These are phyloP conservation scores for Aptenodytes forsteri DNA, from an alignment of 2,113 vertebrate species.

Conservation along the genomic window DNA sequence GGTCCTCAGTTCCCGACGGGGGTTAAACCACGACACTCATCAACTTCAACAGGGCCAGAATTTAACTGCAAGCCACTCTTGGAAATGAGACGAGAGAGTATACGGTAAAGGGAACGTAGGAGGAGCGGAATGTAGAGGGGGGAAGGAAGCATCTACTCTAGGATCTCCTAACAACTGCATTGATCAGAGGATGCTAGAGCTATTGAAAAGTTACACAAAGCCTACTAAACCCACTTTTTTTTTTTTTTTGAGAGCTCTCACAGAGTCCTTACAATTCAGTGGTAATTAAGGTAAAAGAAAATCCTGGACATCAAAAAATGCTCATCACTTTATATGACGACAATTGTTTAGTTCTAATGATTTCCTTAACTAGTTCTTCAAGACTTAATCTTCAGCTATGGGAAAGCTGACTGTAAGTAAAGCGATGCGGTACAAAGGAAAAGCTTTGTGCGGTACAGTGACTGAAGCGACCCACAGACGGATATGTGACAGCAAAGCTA, in stretches of 20 bases:
- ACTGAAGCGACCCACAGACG: constrained; percentile 31
- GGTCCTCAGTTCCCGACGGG: too few species aligned
- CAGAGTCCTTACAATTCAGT: neutral
- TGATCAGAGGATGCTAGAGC: constrained; percentile 23
- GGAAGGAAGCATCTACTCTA: constrained; percentile 12
- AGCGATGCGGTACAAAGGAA: neutral
- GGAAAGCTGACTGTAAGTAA: neutral
- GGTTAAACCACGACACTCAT: neutral
- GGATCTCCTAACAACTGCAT: neutral
- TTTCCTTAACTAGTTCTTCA: neutral
- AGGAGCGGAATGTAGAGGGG: constrained; percentile 46
- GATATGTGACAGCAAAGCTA: constrained; percentile 11
- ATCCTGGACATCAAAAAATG: neutral
- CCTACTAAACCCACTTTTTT: neutral
- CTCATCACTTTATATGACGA: neutral
- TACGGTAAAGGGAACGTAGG: constrained; percentile 48
- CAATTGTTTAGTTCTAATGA: neutral
- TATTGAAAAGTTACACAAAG: neutral
- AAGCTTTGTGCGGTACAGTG: neutral
- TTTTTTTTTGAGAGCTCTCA: neutral
- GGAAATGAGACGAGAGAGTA: constrained; percentile 37
- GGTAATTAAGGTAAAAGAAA: neutral
- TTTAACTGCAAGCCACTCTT: constrained; percentile 48
- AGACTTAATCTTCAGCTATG: neutral
- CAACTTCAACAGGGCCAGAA: constrained; percentile 44